Conservation (phyloP, 1,140 invertebrate species). For the Cotesia glomerata region DNA sequence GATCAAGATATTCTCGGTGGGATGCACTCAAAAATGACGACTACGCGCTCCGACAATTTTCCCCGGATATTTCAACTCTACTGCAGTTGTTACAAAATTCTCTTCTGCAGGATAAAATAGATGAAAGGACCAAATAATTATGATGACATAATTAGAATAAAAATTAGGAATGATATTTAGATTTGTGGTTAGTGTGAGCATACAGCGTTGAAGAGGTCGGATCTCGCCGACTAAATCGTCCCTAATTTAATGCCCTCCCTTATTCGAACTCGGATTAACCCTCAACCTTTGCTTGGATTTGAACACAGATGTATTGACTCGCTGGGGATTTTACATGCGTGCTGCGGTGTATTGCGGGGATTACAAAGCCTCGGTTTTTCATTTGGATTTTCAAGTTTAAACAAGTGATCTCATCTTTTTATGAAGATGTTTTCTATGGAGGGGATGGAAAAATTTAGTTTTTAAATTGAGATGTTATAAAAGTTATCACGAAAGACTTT, state of each 20-base stretch:
- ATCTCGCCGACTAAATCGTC: constrained; percentile 8
- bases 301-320: not conserved
- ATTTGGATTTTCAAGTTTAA: constrained; percentile 48
- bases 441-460: too few species aligned
- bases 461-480: too few species aligned
- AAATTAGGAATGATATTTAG: not conserved
- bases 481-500: too few species aligned
- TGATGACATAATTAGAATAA: not conserved
- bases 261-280: not conserved
- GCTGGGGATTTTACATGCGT: not conserved
- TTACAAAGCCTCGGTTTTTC: constrained; percentile 29
- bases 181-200: not conserved
- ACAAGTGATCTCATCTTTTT: constrained; percentile 46
- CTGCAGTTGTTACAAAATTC: not conserved
- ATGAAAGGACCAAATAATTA: not conserved
- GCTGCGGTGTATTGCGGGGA: not conserved
- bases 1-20: not conserved
- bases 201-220: constrained; percentile 2
- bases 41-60: constrained; percentile 1
- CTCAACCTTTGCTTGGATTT: not conserved
- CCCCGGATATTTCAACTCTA: not conserved
- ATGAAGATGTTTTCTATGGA: too few species aligned
- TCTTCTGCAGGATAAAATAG: not conserved
- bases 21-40: constrained; percentile 5
- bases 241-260: constrained; percentile 8